Conservation (phyloP, 2,797 vertebrate species). For the Anguilla marmorata region DNA sequence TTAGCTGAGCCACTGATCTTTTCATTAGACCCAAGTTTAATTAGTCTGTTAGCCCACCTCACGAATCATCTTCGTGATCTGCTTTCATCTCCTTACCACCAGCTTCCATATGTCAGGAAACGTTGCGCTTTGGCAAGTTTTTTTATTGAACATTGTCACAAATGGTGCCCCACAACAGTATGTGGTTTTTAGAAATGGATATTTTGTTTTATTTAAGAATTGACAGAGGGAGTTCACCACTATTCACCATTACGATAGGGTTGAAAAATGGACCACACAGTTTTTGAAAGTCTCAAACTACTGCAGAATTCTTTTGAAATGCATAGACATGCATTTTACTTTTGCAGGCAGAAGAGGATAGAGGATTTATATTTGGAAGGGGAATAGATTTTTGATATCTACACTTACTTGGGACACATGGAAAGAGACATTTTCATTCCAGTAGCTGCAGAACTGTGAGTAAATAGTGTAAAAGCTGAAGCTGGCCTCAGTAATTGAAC, state of each 20-base stretch:
- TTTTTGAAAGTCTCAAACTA: background rate
- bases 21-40: constrained; percentile 30
- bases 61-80: constrained; percentile 25
- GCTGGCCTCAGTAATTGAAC: background rate
- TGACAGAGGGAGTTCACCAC: background rate
- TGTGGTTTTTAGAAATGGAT: background rate
- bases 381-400: background rate
- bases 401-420: background rate
- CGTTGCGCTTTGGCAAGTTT: background rate
- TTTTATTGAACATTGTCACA: background rate
- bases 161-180: background rate
- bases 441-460: background rate
- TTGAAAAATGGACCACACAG: background rate
- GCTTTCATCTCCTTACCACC: constrained; percentile 30
- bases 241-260: background rate
- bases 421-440: background rate
- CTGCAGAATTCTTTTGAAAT: background rate
- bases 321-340: background rate
- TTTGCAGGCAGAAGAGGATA: background rate
- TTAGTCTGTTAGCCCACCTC: constrained; percentile 33
- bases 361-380: background rate
- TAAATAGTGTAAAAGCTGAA: background rate
- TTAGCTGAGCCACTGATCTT: constrained; percentile 36
- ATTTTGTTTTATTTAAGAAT: background rate
- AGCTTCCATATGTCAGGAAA: constrained; percentile 23